phyloP scores from a whole-genome alignment of 2,797 vertebrate genomes.

The Streptopelia turtur region DNA sequence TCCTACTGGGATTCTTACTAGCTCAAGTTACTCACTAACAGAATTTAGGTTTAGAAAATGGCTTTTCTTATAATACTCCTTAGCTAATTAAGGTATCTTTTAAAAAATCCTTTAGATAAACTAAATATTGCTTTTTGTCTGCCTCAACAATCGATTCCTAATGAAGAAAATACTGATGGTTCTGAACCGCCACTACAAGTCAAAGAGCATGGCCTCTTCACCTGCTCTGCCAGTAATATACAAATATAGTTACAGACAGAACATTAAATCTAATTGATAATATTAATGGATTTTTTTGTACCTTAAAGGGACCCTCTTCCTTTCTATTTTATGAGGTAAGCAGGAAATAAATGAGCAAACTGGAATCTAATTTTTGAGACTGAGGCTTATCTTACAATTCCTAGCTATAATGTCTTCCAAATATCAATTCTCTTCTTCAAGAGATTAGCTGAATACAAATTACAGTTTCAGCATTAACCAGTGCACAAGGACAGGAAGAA shows the following conservation, averaged over 20 bases:
- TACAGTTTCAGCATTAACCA: constrained; percentile 36
- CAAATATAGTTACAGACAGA: background rate
- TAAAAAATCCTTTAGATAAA: background rate
- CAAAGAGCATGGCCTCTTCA: constrained; percentile 38
- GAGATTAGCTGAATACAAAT: constrained; percentile 57
- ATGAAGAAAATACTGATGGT: constrained; percentile 27
- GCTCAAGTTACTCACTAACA: background rate
- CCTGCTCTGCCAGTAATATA: background rate
- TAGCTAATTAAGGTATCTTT: background rate
- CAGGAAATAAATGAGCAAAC: constrained; percentile 26
- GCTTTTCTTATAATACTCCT: background rate
- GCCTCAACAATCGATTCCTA: background rate
- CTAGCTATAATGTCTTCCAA: constrained; percentile 3
- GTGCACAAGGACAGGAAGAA: constrained; percentile 19
- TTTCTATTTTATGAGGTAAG: background rate
- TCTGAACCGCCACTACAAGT: constrained; percentile 23
- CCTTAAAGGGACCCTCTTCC: background rate
- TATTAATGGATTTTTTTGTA: background rate
- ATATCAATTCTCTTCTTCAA: constrained; percentile 34
- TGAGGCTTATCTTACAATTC: constrained; percentile 50
- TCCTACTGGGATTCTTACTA: background rate
- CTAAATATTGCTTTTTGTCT: background rate
- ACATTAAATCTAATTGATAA: background rate
- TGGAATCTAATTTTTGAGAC: constrained; percentile 41
- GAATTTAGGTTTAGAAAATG: background rate